Conservation (phyloP, 2,888 invertebrate genomes). For the Drosophila tripunctata region DNA sequence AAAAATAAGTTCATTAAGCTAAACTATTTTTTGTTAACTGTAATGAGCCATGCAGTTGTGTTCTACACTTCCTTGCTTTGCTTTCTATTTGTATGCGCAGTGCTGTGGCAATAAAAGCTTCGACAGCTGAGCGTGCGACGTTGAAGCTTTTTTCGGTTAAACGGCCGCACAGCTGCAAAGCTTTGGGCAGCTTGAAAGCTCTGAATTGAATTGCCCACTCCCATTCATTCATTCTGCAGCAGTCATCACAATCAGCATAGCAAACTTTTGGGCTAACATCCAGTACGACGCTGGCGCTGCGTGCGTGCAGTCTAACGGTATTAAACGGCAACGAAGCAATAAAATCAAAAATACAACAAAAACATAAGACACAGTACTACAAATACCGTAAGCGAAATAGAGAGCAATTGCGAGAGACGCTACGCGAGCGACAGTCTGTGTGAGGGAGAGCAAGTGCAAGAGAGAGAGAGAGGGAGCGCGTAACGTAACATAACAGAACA, state of each 20-base stretch:
- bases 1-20: too few relatives aligned
- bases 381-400: constrained; percentile 13
- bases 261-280: constrained; percentile 57
- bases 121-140: constrained; percentile 37
- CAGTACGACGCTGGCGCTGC: constrained; percentile 79
- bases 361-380: too few relatives aligned
- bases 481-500: constrained; percentile 1
- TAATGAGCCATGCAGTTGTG: too few relatives aligned
- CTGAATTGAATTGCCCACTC: constrained; percentile 20
- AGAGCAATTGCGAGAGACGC: constrained; percentile 19
- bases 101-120: constrained; percentile 40
- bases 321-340: constrained; percentile 31
- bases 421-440: background rate
- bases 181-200: constrained; percentile 42
- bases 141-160: constrained; percentile 26
- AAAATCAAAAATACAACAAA: too few relatives aligned
- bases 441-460: constrained; percentile 29
- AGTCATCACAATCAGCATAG: constrained; percentile 50
- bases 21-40: too few relatives aligned
- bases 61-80: background rate
- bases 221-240: constrained; percentile 11
- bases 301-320: constrained; percentile 72
- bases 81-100: constrained; percentile 26
- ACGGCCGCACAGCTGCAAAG: constrained; percentile 22
- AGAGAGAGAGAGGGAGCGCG: constrained; percentile 30